Evolutionary conservation across 2,113 vertebrate species (phyloP), one percentile per base, ranked within the genome.

Genomic region (Phycodurus eques): DNA sequence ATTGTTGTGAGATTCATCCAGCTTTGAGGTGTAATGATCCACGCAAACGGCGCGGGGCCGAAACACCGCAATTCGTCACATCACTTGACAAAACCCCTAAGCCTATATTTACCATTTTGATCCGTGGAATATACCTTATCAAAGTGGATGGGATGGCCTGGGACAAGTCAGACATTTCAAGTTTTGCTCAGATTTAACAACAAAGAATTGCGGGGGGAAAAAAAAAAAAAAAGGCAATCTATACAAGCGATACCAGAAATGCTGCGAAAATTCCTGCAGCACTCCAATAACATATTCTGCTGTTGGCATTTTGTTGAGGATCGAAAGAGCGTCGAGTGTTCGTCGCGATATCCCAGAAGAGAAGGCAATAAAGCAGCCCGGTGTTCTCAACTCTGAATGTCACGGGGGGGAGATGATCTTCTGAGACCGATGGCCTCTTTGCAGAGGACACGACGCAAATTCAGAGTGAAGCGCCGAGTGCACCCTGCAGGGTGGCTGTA

Each of bases 331-430:
- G 63, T 46, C 7, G 11, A 66, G 51, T 65, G 64, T 54, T 72
- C 17, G n/a, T 35, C 39, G 14, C 43, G 14, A 73, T 77, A 67
- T 71, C 78, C 69, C 56, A 68, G 43, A 56, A 8, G 75, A 62
- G 49, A 51, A 72, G 73, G 80, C 42, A 73, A 74, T 53, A 76
- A 76, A 75, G 53, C 35, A 57, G 56, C 79, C 66, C 71, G 70
- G 65, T 75, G 46, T 80, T 70, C 33, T 73, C 76, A 76, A 79
- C 67, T 49, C 68, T 68, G 74, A 82, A 77, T 76, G 77, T 66
- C 77, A 79, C 73, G 20, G 10, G 22, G 67, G 56, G 67, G 78
- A 81, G 78, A 80, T 80, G 83, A 79, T 87, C 81, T 78, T 76
- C 59, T 20, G 61, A 70, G 57, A 80, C 71, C 72, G 79, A 61